phyloP scores from a whole-genome alignment of 2,113 vertebrate genomes.

The Petrocephalus zakoni region DNA sequence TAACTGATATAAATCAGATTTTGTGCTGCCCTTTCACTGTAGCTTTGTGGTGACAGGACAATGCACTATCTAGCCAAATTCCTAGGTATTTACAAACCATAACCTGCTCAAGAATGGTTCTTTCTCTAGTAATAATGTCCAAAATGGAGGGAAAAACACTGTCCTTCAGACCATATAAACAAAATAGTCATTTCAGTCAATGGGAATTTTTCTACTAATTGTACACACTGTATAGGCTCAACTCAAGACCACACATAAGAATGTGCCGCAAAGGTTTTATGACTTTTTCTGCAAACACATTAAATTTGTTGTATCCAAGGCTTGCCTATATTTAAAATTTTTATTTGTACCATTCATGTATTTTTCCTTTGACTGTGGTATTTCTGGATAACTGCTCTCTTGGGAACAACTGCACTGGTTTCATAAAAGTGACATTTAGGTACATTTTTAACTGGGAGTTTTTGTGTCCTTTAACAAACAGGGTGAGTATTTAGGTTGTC shows the following conservation, averaged over 20 bases:
- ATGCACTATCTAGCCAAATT: not conserved
- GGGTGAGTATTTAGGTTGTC: not conserved
- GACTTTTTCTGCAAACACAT: not conserved
- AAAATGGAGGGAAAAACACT: not conserved
- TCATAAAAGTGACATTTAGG: not conserved
- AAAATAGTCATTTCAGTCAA: not conserved
- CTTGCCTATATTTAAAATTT: not conserved
- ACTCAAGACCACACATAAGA: not conserved
- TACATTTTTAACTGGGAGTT: not conserved
- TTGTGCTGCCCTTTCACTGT: not conserved
- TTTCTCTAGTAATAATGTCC: not conserved
- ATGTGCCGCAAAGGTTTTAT: not conserved
- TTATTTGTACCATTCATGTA: not conserved
- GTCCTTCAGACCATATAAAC: not conserved
- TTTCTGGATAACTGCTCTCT: not conserved
- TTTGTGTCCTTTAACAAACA: not conserved
- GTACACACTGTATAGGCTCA: not conserved
- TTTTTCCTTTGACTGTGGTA: not conserved
- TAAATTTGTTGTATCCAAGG: not conserved
- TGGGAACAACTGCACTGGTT: not conserved
- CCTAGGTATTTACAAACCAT: not conserved
- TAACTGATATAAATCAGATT: not conserved
- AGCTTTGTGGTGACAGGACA: not conserved
- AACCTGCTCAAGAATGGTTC: not conserved
- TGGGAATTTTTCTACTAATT: not conserved